Conservation (phyloP, 1,140 invertebrate species). For the Spodoptera litura region DNA sequence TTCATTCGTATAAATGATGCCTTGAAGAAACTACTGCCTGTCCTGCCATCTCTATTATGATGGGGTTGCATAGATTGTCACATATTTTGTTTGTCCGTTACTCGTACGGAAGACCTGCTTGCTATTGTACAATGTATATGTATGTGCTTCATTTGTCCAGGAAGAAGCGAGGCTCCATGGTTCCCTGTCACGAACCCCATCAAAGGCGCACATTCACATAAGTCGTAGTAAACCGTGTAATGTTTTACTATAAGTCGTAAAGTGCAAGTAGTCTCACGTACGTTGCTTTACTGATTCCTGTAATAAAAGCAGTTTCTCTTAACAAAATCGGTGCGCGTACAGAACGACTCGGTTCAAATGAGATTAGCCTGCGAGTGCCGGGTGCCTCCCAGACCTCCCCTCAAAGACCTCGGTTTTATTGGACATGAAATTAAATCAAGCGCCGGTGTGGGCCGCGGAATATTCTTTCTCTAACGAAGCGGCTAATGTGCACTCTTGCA, state of each 20-base stretch:
- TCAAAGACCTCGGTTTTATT: slow-evolving; percentile 38
- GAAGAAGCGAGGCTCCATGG: background rate
- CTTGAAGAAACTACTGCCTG: no score
- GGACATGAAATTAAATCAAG: slow-evolving; percentile 53
- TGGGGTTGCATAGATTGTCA: background rate
- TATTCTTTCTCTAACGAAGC: slow-evolving; percentile 52
- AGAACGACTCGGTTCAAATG: slow-evolving; percentile 52
- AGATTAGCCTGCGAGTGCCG: slow-evolving; percentile 53
- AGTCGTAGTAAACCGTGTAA: slow-evolving; percentile 9
- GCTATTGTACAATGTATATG: background rate
- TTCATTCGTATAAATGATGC: no score
- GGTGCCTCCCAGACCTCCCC: background rate
- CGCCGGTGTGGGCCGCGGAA: slow-evolving; percentile 36
- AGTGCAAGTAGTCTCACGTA: slow-evolving; percentile 31
- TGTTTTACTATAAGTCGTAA: slow-evolving; percentile 27
- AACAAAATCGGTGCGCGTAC: slow-evolving; percentile 56
- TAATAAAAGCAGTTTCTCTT: slow-evolving; percentile 65
- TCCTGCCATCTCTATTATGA: no score
- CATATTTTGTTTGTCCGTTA: background rate
- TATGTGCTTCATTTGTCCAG: slow-evolving; percentile 1
- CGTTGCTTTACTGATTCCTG: slow-evolving; percentile 50
- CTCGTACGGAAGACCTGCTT: no score
- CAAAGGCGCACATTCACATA: slow-evolving; percentile 11
- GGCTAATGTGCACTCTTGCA: slow-evolving; percentile 41
- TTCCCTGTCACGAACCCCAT: slow-evolving; percentile 24